These are phyloP conservation scores for Nothobranchius kuhntae DNA, from an alignment of 2,113 vertebrate species.

Conservation along the genomic window DNA sequence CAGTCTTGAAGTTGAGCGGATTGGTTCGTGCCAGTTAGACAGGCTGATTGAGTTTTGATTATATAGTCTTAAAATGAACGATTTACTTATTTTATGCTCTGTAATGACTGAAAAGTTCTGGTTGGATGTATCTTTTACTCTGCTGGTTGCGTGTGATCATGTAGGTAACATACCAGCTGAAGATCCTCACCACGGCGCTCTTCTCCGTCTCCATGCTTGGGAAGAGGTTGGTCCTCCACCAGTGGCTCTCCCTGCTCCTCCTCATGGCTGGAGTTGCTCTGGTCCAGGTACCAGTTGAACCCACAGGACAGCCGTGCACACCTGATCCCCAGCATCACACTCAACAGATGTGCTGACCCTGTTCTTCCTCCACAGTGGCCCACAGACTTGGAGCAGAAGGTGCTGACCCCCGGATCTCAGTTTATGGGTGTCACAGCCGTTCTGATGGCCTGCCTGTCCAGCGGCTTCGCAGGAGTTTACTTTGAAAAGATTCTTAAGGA, in stretches of 20 bases:
- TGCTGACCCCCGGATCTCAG: conserved; percentile 83
- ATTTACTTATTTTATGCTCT: too few relatives aligned
- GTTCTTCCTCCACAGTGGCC: conserved; percentile 86
- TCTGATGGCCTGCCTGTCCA: conserved; percentile 92
- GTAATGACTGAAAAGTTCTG: too few relatives aligned
- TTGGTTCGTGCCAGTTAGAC: too few relatives aligned
- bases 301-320: neutral
- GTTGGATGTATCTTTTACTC: neutral
- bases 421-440: conserved; percentile 91
- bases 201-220: conserved; percentile 96
- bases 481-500: conserved; percentile 99
- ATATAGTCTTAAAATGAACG: too few relatives aligned
- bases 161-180: conserved; percentile 96
- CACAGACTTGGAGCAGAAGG: conserved; percentile 78
- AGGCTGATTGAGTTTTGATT: too few relatives aligned
- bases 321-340: neutral
- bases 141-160: conserved; percentile 3
- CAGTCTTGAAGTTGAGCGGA: too few relatives aligned
- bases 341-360: neutral
- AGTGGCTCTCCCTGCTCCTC: conserved; percentile 92
- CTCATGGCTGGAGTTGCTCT: conserved; percentile 91
- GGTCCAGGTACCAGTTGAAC: conserved; percentile 85
- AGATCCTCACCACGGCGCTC: conserved; percentile 96
- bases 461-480: conserved; percentile 97
- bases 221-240: conserved; percentile 86